A percentile compares a stretch with the other conserved stretches of the same genome.
Evolutionary conservation across 30 jellyfish, hydroid and myxozoan species (phyloP).

Genomic region (Chironex yamaguchii): DNA sequence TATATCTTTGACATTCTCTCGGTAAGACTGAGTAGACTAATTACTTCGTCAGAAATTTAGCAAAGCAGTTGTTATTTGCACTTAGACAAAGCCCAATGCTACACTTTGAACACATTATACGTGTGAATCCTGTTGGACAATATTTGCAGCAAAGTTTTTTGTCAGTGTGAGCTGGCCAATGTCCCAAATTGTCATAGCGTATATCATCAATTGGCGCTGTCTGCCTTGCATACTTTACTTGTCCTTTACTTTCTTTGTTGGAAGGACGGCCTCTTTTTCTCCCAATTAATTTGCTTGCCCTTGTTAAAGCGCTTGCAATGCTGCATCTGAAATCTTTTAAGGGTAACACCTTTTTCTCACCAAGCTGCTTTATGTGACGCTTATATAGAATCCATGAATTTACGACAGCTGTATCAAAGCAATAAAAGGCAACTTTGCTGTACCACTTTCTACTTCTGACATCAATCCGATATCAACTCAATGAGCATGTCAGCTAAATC

Average conservation of each 20-base stretch:
- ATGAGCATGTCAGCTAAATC: slow-evolving; percentile 35
- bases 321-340: background rate
- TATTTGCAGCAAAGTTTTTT: background rate
- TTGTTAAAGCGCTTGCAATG: slow-evolving; percentile 12
- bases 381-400: slow-evolving; percentile 20
- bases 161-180: slow-evolving; percentile 37
- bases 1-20: too few relatives aligned
- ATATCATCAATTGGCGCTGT: background rate
- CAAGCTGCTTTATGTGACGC: background rate
- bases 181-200: slow-evolving; percentile 12
- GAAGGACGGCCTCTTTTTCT: slow-evolving; percentile 11
- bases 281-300: background rate
- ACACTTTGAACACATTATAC: background rate
- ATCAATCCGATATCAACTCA: too few relatives aligned
- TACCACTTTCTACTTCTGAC: slow-evolving; percentile 1
- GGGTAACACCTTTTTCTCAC: too few relatives aligned
- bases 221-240: background rate
- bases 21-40: too few relatives aligned
- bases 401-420: slow-evolving; percentile 17
- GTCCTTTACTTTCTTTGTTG: background rate
- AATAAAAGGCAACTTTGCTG: background rate
- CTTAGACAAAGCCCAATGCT: background rate
- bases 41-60: background rate
- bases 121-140: slow-evolving; percentile 26
- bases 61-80: slow-evolving; percentile 11